Conservation (phyloP, 2,113 vertebrate genomes). For the Rhipidura dahli region DNA sequence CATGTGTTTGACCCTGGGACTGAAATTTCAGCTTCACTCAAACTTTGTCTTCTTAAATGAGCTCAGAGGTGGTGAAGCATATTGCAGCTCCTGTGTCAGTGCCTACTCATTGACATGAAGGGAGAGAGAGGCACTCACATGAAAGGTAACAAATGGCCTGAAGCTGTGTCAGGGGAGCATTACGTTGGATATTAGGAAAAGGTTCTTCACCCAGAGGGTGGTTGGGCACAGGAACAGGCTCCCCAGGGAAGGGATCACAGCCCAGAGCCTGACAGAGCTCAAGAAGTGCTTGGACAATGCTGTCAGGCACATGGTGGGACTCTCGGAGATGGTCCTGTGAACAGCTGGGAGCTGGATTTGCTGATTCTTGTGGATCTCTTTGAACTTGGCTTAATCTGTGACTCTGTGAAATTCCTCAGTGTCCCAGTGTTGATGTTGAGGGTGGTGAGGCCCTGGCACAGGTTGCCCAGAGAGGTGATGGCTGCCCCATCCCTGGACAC, state of each 20-base stretch:
- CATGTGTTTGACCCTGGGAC: background rate
- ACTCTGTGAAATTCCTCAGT: background rate
- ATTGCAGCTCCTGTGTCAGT: background rate
- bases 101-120: background rate
- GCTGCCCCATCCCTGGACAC: background rate
- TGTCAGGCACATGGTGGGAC: background rate
- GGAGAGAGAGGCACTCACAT: accelerated
- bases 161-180: background rate
- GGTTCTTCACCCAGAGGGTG: background rate
- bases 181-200: background rate
- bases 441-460: background rate
- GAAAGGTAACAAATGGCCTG: background rate
- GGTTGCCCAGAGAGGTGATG: background rate
- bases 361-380: background rate
- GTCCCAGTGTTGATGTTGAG: background rate
- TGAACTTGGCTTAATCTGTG: background rate
- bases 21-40: background rate
- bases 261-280: background rate
- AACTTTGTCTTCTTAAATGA: background rate
- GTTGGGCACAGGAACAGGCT: background rate
- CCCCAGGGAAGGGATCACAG: background rate
- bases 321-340: background rate
- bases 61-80: background rate
- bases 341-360: background rate
- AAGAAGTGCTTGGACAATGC: background rate